These are phyloP conservation scores for Physocephala rufipes DNA, from an alignment of 2,888 invertebrate species.

Conservation along the genomic window DNA sequence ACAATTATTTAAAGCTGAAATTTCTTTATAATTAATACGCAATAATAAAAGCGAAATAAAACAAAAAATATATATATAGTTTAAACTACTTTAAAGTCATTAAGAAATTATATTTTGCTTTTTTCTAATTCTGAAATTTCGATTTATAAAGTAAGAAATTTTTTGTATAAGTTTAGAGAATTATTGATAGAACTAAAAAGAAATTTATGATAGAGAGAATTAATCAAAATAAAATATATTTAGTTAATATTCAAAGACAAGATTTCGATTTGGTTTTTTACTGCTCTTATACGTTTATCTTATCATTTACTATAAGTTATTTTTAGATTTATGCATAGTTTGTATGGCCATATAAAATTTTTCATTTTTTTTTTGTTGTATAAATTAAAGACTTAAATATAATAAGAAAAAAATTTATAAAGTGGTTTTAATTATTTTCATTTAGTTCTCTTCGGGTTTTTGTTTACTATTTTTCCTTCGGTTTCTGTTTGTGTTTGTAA, in stretches of 20 bases:
- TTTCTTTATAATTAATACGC: constrained; percentile 23
- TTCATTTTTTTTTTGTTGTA: constrained; percentile 56
- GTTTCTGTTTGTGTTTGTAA: too few species aligned
- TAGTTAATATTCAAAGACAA: constrained; percentile 16
- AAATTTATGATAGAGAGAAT: too few species aligned
- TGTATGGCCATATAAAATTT: constrained; percentile 62
- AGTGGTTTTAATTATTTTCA: constrained; percentile 51
- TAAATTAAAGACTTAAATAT: constrained; percentile 65
- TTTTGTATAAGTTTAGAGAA: neutral
- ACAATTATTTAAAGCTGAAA: constrained; percentile 26
- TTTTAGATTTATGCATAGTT: constrained; percentile 60
- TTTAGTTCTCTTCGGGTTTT: constrained; percentile 48
- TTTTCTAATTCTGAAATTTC: neutral
- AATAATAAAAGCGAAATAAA: constrained; percentile 18
- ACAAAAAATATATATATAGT: neutral
- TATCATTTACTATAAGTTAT: constrained; percentile 54
- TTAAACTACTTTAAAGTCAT: constrained; percentile 8
- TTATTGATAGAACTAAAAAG: neutral
- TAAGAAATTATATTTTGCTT: constrained; percentile 13
- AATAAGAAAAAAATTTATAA: constrained; percentile 64
- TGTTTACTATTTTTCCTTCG: constrained; percentile 44
- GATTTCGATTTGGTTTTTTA: constrained; percentile 34
- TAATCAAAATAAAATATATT: constrained; percentile 23
- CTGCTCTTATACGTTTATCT: constrained; percentile 51
- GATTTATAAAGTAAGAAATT: constrained; percentile 4